phyloP scores from a whole-genome alignment of 2,113 vertebrate species.

The Xiphophorus hellerii region DNA sequence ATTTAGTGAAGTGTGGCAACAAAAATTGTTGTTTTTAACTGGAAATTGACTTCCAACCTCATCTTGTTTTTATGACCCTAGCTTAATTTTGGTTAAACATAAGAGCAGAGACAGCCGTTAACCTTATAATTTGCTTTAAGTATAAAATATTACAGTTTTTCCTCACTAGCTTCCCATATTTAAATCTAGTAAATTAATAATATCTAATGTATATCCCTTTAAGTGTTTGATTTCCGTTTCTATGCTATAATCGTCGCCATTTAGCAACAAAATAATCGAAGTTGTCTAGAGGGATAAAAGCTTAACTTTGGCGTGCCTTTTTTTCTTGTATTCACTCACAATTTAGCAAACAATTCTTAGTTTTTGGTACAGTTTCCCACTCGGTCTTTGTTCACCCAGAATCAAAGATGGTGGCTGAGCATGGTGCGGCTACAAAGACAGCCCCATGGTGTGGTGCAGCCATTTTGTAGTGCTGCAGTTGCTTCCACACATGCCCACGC shows the following conservation, averaged over 20 bases:
- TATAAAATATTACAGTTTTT: no score
- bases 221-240: background rate
- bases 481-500: slow-evolving; percentile 11
- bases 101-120: no score
- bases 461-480: slow-evolving; percentile 73
- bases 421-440: slow-evolving; percentile 50
- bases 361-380: background rate
- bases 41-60: background rate
- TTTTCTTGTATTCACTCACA: background rate
- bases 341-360: background rate
- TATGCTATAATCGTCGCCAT: background rate
- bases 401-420: slow-evolving; percentile 71
- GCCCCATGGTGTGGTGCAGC: slow-evolving; percentile 53
- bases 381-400: slow-evolving; percentile 54
- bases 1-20: background rate
- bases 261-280: background rate
- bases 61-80: background rate
- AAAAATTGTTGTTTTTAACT: background rate
- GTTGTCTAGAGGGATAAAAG: background rate
- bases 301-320: background rate
- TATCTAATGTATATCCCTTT: background rate
- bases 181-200: no score
- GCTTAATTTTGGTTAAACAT: background rate
- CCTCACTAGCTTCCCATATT: background rate
- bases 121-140: no score